phyloP scores from a whole-genome alignment of 2,797 vertebrate species.

The Falco concolor region DNA sequence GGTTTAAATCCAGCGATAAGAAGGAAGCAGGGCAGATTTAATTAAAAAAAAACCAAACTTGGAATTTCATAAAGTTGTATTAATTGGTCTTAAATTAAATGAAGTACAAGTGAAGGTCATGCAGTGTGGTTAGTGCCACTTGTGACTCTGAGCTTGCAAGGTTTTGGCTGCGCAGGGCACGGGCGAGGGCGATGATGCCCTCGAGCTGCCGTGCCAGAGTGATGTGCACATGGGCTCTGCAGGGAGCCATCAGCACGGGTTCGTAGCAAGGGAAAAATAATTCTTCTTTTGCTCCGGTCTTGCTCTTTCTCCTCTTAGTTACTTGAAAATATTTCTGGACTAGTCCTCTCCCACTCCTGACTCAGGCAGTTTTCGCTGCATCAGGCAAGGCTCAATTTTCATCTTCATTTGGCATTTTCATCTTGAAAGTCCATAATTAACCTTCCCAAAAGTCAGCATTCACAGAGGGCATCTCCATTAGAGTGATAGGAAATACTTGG shows the following conservation, averaged over 20 bases:
- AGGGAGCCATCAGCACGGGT: not conserved
- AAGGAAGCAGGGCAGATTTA: not conserved
- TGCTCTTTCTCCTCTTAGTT: not conserved
- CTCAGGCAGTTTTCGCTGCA: not conserved
- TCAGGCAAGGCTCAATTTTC: not conserved
- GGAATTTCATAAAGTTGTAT: not conserved
- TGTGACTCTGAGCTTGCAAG: not conserved
- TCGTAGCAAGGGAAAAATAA: not conserved
- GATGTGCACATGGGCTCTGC: fast-evolving
- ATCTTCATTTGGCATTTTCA: slow-evolving; percentile 24
- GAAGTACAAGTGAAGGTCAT: not conserved
- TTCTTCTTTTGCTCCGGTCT: not conserved
- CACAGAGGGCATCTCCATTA: not conserved
- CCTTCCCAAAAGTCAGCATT: not conserved
- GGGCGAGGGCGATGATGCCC: fast-evolving
- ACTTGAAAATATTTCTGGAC: not conserved
- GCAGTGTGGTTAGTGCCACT: not conserved
- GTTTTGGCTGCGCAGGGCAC: not conserved
- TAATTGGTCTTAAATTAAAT: not conserved
- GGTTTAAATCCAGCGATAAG: not conserved
- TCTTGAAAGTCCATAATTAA: not conserved
- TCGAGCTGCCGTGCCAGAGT: not conserved
- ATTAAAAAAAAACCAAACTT: not conserved
- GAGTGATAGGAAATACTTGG: slow-evolving; percentile 6
- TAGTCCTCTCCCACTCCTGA: not conserved